Evolutionary conservation across 2,797 vertebrate species (phyloP), one percentile per base, ranked within the genome.

Genomic region (Adrianichthys oophorus): DNA sequence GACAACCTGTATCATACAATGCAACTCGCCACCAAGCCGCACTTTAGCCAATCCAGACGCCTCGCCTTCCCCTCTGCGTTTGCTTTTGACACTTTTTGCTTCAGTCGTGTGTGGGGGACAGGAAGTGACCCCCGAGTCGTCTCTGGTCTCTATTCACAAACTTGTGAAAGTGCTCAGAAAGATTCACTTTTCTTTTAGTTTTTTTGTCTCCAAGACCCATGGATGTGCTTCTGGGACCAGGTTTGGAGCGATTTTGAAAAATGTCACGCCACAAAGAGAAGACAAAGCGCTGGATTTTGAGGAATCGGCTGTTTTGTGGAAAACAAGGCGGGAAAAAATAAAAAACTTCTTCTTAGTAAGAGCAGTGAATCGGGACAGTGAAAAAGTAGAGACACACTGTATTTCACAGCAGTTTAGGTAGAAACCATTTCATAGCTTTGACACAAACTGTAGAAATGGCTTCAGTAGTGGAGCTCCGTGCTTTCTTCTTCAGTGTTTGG

Each of bases 21-120:
- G 57, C 53, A 77, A 75, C 68, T 69, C 51, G 58, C 65, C 74
- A 70, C 42, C 84, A 76, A 74, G 74, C 79, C 83, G 90, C 91
- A 91, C 90, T 92, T 91, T 91, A 91, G 72, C 79, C 26, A 26
- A 83, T 71, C 56, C 3, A 69, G 61, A 84, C 58, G 2, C 69
- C 62, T 76, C 59, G 59, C 55, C 54, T 4, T 64, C 49, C 64
- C 58, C 49, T 45, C 73, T 58, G 56, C 48, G 52, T 78, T 76
- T 59, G 32, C 16, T 68, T 74, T 64, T 16, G 4, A n/a, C 13
- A 2, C 15, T 32, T 14, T 29, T 6, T 29, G 26, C 7, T 29
- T 21, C 19, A 21, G 19, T 21, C 19, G 19, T 3, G 19, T 21
- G 24, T 6, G 24, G 24, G 5, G 26, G 26, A 26, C 26, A 26